Base-by-base conservation (phyloP, 2,797 vertebrate genomes). In the Artibeus lituratus region DNA sequence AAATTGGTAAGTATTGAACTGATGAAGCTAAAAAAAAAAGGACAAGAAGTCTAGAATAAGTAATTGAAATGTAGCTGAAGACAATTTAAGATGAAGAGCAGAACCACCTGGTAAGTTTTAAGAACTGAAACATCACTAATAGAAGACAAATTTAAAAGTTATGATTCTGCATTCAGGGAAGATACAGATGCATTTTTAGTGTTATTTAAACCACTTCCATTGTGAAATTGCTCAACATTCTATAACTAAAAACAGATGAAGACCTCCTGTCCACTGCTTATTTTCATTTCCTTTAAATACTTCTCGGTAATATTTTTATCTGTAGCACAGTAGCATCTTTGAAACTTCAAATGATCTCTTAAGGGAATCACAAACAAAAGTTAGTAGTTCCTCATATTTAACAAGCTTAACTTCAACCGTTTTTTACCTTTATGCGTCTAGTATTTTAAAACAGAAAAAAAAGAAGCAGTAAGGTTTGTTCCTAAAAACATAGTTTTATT, bases 241-340 rank as follows among this genome's bases (percentile, higher is more conserved):
- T 94, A 70, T 83, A 95, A 97, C 51, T 92, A 73, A 94, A 97
- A 95, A 42, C 77, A 87, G 82, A 96, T 74, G 72, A 94, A 86
- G 42, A 93, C 55, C 21, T 69, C 22, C 42, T 55, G 32, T 29
- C 32, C 62, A 80, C 12, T 95, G 70, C 37, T 84, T 94, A 89
- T 77, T 92, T 91, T 94, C 89, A 81, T 94, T 88, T 93, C 59
- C 85, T 94, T 69, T 80, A 95, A 96, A 86, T 88, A 94, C 29
- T 37, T 90, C 47, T 83, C 49, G 39, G 77, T 42, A 90, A 82
- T 82, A 85, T 89, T 96, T 91, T 94, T 62, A 94, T 74, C 91
- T 92, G 70, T 77, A 89, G 49, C 42, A 87, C n/a, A 70, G 69
- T 86, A 26, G 39, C 87, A 74, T 81, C 62, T 84, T 97, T 95